phyloP scores from a whole-genome alignment of 2,797 vertebrate genomes.

The Myiotriccus ornatus region DNA sequence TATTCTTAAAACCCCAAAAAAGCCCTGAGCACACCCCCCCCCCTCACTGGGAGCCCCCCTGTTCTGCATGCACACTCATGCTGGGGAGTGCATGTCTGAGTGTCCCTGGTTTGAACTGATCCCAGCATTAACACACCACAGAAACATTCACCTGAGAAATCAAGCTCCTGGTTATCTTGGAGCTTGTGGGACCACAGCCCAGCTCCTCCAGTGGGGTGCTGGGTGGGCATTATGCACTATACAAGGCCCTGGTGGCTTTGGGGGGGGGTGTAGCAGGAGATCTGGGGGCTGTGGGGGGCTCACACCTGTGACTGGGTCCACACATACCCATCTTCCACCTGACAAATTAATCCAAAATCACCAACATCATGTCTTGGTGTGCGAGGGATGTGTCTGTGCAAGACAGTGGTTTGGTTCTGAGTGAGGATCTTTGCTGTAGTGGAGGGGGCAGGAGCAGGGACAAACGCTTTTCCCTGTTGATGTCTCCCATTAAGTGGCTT shows the following conservation, averaged over 20 bases:
- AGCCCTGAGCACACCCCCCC: background rate
- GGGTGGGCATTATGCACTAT: background rate
- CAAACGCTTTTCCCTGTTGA: background rate
- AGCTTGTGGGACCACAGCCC: background rate
- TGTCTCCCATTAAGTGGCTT: background rate
- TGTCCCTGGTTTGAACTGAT: background rate
- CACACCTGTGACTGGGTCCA: rapidly evolving
- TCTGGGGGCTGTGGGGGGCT: rapidly evolving
- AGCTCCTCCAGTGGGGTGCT: background rate
- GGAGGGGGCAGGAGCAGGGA: background rate
- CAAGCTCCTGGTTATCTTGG: background rate
- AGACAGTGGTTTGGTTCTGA: background rate
- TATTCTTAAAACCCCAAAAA: background rate
- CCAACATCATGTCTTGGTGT: background rate
- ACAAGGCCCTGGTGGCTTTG: background rate
- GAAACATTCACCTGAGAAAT: background rate
- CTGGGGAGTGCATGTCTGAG: rapidly evolving
- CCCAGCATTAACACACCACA: background rate
- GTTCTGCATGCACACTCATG: background rate
- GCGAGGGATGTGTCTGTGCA: background rate
- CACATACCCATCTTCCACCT: background rate
- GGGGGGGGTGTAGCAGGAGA: too few relatives aligned
- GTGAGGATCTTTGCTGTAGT: background rate
- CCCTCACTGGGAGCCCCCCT: rapidly evolving
- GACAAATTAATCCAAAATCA: background rate